phyloP scores from a whole-genome alignment of 1,140 invertebrate genomes.

The Papilio xuthus region DNA sequence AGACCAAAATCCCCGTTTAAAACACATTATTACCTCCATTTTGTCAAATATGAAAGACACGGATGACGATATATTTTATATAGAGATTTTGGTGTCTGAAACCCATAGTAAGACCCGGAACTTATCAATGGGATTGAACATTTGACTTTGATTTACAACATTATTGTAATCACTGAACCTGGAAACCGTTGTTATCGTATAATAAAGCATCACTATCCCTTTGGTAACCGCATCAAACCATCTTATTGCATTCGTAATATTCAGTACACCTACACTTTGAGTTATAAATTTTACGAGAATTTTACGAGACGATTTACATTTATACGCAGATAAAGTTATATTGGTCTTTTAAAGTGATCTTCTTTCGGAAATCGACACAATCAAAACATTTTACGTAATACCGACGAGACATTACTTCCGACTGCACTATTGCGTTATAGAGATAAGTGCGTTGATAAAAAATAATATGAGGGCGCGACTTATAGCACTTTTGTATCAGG shows the following conservation, averaged over 20 bases:
- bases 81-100: too few relatives aligned
- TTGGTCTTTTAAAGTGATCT: constrained; percentile 58
- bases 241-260: not conserved
- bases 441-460: constrained; percentile 20
- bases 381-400: constrained; percentile 34
- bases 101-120: not conserved
- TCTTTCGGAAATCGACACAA: constrained; percentile 46
- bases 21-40: too few relatives aligned
- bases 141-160: too few relatives aligned
- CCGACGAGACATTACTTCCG: constrained; percentile 2
- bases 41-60: too few relatives aligned
- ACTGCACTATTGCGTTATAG: constrained; percentile 14
- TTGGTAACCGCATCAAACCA: not conserved
- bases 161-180: not conserved
- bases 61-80: too few relatives aligned
- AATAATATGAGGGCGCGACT: not conserved
- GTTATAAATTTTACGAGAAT: constrained; percentile 58
- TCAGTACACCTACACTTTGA: constrained; percentile 1
- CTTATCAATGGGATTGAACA: not conserved
- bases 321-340: constrained; percentile 54
- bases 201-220: not conserved
- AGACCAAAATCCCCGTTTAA: too few relatives aligned
- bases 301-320: constrained; percentile 70
- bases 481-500: not conserved
- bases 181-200: not conserved